phyloP scores from a whole-genome alignment of 2,888 invertebrate genomes.

The Sisyra nigra region DNA sequence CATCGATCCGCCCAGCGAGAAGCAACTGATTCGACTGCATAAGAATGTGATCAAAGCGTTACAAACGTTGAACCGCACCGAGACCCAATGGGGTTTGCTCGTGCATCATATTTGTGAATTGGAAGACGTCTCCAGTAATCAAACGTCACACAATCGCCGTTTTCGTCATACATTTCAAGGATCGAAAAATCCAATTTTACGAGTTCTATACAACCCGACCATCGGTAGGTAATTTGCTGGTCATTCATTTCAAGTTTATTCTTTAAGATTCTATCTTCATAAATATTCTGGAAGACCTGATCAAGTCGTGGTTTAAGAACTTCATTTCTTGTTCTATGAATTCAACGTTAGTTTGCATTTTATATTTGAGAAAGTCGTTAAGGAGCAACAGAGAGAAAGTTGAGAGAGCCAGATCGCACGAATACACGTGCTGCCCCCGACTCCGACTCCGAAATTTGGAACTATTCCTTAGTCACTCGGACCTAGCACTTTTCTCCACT shows the following conservation, averaged over 20 bases:
- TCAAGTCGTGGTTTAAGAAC: too few species aligned
- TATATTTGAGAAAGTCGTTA: too few species aligned
- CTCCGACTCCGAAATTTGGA: too few species aligned
- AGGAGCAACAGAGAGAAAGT: too few species aligned
- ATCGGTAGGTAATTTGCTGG: constrained; percentile 34
- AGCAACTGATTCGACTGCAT: constrained; percentile 77
- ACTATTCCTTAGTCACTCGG: too few species aligned
- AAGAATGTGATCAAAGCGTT: constrained; percentile 79
- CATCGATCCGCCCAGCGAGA: constrained; percentile 57
- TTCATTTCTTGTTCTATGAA: too few species aligned
- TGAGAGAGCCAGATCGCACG: too few species aligned
- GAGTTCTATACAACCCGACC: constrained; percentile 47
- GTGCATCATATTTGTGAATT: constrained; percentile 63
- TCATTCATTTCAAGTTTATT: neutral
- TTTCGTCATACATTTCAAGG: constrained; percentile 57
- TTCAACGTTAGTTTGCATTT: too few species aligned
- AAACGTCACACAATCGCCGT: constrained; percentile 36
- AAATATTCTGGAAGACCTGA: too few species aligned
- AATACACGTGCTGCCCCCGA: too few species aligned
- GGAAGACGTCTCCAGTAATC: constrained; percentile 78
- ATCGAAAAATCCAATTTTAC: constrained; percentile 37
- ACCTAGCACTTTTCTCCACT: too few species aligned
- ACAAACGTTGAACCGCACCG: constrained; percentile 83
- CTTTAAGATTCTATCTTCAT: constrained; percentile 6
- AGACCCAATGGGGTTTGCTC: constrained; percentile 84